Conservation (phyloP, 2,797 vertebrate genomes). For the Gymnothorax reevesii region DNA sequence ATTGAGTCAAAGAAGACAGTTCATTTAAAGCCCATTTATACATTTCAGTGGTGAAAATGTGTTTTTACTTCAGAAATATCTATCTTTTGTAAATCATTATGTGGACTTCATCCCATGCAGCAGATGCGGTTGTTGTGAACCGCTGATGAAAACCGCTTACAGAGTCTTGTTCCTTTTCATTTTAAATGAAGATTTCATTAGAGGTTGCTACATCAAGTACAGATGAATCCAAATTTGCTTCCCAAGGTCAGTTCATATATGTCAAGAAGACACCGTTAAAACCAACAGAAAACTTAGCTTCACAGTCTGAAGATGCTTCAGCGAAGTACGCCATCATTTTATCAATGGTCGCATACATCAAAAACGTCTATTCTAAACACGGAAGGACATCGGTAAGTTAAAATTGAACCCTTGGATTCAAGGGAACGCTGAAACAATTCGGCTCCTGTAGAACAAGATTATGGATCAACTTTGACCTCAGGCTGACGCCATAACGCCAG, state of each 20-base stretch:
- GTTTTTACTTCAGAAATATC: neutral
- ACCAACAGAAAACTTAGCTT: neutral
- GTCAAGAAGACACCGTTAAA: neutral
- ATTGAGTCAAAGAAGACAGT: neutral
- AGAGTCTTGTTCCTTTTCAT: neutral
- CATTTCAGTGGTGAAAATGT: neutral
- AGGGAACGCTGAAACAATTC: conserved; percentile 35
- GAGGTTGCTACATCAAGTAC: conserved; percentile 10
- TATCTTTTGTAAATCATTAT: neutral
- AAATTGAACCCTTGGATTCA: conserved; percentile 26
- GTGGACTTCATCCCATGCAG: neutral
- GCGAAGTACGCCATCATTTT: neutral
- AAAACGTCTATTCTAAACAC: conserved; percentile 25
- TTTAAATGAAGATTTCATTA: neutral
- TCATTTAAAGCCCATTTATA: neutral
- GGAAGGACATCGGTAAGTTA: conserved; percentile 29
- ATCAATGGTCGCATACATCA: neutral
- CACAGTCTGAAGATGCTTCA: neutral
- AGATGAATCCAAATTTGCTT: neutral
- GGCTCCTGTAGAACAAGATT: conserved; percentile 59
- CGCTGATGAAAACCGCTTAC: neutral
- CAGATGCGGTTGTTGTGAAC: neutral
- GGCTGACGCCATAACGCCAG: neutral
- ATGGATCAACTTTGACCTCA: conserved; percentile 78
- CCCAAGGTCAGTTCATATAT: neutral